Percentiles rank a stretch among this genome's conserved stretches.
Conservation (phyloP, 2,797 vertebrate genomes). For the Halcyon chelicuti region DNA sequence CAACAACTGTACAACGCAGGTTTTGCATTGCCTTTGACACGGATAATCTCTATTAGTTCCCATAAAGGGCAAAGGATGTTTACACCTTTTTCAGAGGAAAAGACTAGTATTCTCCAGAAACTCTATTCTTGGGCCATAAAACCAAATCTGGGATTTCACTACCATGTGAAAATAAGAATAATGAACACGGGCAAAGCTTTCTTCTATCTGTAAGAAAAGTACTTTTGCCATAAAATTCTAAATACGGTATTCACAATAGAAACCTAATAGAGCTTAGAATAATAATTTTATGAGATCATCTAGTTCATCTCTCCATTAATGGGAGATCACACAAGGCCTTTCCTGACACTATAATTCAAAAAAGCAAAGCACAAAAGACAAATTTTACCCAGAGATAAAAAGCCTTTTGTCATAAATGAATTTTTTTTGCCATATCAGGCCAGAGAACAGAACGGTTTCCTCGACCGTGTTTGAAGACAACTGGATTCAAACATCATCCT, state of each 20-base stretch:
- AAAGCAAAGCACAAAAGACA: not conserved
- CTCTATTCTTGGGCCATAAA: not conserved
- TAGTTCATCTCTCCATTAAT: not conserved
- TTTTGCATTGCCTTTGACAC: not conserved
- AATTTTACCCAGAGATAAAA: not conserved
- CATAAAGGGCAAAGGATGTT: not conserved
- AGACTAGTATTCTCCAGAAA: not conserved
- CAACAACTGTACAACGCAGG: not conserved
- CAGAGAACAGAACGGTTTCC: not conserved
- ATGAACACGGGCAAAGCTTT: not conserved
- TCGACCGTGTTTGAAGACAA: not conserved
- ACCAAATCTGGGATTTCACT: not conserved
- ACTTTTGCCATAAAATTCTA: not conserved
- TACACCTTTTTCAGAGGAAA: not conserved
- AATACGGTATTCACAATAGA: not conserved
- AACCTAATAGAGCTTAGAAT: not conserved
- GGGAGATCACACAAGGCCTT: not conserved
- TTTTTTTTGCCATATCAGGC: not conserved
- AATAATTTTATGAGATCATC: not conserved
- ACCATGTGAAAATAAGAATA: not conserved
- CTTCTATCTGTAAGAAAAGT: not conserved
- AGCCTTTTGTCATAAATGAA: not conserved
- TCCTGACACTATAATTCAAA: not conserved
- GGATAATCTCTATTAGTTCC: not conserved
- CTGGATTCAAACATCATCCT: not conserved